Evolutionary conservation across 2,797 vertebrate genomes (phyloP), one percentile per base, ranked within the genome.

Genomic region (Carapus acus): DNA sequence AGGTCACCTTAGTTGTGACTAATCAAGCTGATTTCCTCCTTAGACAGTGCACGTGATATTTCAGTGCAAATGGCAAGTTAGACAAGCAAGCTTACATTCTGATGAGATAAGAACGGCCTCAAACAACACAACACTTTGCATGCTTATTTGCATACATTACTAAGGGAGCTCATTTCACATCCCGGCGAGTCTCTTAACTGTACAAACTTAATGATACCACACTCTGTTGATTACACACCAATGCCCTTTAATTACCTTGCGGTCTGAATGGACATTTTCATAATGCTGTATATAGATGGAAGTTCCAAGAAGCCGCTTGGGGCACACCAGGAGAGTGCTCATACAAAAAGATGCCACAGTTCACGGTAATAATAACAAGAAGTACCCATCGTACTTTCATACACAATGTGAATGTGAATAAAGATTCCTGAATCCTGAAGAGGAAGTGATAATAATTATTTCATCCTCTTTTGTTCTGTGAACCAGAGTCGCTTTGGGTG

Each of bases 241-340:
- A 27, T n/a, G 13, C 17, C 14, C 19, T 48, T 51, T 21, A 11
- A 11, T 49, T 51, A 23, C 27, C 61, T 53, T 24, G 8, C 17
- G 58, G 53, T 54, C 43, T 33, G 11, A 58, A 58, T 3, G 58
- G 55, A 63, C 54, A 61, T 61, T 62, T 53, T 51, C 34, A 40
- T 11, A 8, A 24, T 31, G 19, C 48, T 48, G 59, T 59, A 48
- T 47, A 48, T 51, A 43, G 45, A 55, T 27, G 49, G 31, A 24
- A 51, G 16, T 56, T 44, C 46, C 13, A 11, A 47, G 58, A 58
- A 59, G 22, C 12, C 51, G 47, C 57, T 58, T 3, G 6, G 46
- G 41, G 21, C 47, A 43, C 49, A 36, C 23, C 11, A 53, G 38
- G 16, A 23, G 37, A 42, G 17, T 11, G 23, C 22, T 42, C 20